Evolutionary conservation across 2,113 vertebrate species (phyloP), one percentile per base, ranked within the genome.

Genomic region (Brachyhypopomus occidentalis): DNA sequence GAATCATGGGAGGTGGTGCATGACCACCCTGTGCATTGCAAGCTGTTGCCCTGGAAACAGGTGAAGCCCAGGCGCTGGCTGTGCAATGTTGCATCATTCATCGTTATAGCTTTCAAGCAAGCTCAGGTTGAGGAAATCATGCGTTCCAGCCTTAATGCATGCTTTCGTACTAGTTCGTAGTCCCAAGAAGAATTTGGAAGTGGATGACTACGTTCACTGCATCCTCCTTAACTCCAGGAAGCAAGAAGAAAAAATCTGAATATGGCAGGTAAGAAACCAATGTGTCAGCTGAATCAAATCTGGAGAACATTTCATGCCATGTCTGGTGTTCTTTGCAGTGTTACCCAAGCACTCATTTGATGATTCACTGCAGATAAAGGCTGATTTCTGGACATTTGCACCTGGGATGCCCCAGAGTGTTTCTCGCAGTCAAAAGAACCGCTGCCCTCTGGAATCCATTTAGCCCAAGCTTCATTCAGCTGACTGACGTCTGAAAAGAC

Each of bases 11-110:
- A 30, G 48, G 34, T 60, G 66, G 30, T 8, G 4, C 17, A 19
- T 60, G 62, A 48, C 64, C 34, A 60, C n/a, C 5, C 25, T 59
- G 55, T 52, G 41, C 6, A 14, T 45, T 55, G 74, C 30, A 23
- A 41, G n/a, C 36, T 27, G 80, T 77, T 82, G 80, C 56, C 80
- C 34, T 9, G 74, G 80, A 72, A 82, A 82, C 80, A 25, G 67
- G 48, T 27, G 4, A 36, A 64, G 34, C 23, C 6, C 56, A 63
- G 5, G 22, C 64, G 16, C 5, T 27, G 27, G 4, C 72, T 48
- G 52, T 76, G 58, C 41, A 25, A 48, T 66, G 23, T 30, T 45
- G 62, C 16, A 63, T 77, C 23, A 63, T 63, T 20, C 55, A 70
- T n/a, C 22, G 6, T 14, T 27, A 77, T 48, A 55, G 22, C 14